Base-by-base conservation (phyloP, 2,888 invertebrate species). In the Panopea generosa region DNA sequence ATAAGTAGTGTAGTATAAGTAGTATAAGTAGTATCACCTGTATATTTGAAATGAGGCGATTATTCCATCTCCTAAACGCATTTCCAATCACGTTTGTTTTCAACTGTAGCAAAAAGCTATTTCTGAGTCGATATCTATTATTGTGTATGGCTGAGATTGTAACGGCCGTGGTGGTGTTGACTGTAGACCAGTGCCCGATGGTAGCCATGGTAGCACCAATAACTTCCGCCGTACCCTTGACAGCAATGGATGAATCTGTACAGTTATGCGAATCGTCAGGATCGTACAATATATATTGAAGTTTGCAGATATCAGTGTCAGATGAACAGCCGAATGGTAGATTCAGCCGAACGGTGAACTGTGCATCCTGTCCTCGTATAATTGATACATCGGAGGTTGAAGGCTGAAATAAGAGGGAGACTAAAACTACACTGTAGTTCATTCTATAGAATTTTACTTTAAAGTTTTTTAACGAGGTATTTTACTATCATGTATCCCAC, bases 101-200 rank as follows among this genome's bases (percentile, higher is more conserved):
- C 9, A 65, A 6, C 14, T n/a, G 27, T 16, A 65, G 43, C 2
- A n/a, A 0, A 43, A 72, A 72, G 2, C 14, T 20, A 16, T 53
- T 29, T 16, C 60, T 33, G 7, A 72, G 60, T 14, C 60, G 27
- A 26, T 72, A 61, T 20, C 47, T 50, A 18, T 52, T 26, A 24
- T 72, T 72, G 47, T 72, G 52, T 14, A 53, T 72, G 0, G 72
- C 52, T n/a, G 66, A 38, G 26, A 72, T 60, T 6, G 66, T 47
- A 11, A 61, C 66, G 14, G 26, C 60, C 9, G 38, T 50, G 1
- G 50, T 27, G n/a, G 40, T 56, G 18, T 18, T 52, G 18, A n/a
- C 29, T 6, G 24, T 20, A 9, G 59, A 22, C 33, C 53, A 7
- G 9, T 45, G 27, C 2, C 38, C 22, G 7, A 50, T 26, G 22